Conservation (phyloP, 2,113 vertebrate species). For the Pluvianellus socialis region DNA sequence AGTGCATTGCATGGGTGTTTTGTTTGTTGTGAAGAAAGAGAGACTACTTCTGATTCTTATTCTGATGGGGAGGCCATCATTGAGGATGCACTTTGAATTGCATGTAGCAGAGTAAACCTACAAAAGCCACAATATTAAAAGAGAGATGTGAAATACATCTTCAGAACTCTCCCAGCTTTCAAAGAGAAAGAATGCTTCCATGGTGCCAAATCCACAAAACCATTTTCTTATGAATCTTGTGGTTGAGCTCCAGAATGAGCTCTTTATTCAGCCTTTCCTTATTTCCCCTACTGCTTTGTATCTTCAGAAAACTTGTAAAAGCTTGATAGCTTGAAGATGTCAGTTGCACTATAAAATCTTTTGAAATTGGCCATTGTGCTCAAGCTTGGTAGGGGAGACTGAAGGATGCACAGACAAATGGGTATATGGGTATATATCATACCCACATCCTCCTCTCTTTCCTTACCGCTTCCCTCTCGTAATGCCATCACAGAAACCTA, state of each 20-base stretch:
- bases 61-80: not conserved
- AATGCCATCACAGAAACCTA: not conserved
- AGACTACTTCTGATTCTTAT: not conserved
- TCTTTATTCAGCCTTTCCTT: not conserved
- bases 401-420: not conserved
- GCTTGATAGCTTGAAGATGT: not conserved
- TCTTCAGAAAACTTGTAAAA: not conserved
- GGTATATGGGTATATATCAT: not conserved
- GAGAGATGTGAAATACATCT: not conserved
- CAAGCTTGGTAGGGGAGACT: not conserved
- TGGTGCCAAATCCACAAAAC: not conserved
- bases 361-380: not conserved
- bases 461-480: not conserved
- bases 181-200: not conserved
- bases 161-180: not conserved
- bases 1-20: not conserved
- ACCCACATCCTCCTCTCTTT: not conserved
- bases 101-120: not conserved
- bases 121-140: not conserved
- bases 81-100: constrained; percentile 4
- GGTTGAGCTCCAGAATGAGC: not conserved
- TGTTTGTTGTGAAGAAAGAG: not conserved
- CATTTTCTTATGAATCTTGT: not conserved
- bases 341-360: not conserved
- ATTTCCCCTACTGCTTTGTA: not conserved